A percentile compares a stretch with the other conserved stretches of the same genome.
These are phyloP conservation scores for Amphipyra tragopoginis DNA, from an alignment of 2,888 invertebrate genomes.

Conservation along the genomic window DNA sequence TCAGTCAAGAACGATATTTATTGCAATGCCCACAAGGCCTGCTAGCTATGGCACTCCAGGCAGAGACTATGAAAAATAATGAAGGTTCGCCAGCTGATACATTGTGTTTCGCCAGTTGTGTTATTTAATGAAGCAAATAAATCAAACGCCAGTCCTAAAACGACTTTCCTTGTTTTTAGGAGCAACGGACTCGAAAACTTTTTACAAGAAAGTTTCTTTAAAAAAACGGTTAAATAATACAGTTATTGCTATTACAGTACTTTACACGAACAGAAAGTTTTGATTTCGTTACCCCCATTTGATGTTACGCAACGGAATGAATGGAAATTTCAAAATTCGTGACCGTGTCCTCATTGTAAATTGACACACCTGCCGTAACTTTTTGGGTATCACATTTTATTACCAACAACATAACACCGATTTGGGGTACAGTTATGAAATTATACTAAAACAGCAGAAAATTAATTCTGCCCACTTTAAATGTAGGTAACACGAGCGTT, in stretches of 20 bases:
- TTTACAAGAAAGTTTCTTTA: not conserved
- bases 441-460: conserved; percentile 56
- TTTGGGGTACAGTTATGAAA: conserved; percentile 36
- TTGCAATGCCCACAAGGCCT: not conserved
- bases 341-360: conserved; percentile 10
- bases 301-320: conserved; percentile 5
- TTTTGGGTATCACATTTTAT: conserved; percentile 31
- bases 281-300: conserved; percentile 1
- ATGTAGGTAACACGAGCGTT: conserved; percentile 49
- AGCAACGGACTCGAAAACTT: conserved; percentile 1
- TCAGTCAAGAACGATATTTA: conserved; percentile 18
- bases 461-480: conserved; percentile 47
- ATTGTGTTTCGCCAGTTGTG: not conserved
- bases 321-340: conserved; percentile 5
- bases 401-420: conserved; percentile 31
- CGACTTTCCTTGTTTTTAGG: conserved; percentile 5
- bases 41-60: not conserved
- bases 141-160: conserved; percentile 12
- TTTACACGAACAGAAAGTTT: not conserved
- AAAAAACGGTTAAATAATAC: not conserved
- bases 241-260: not conserved
- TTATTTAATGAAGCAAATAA: conserved; percentile 16
- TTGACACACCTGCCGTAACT: conserved; percentile 18
- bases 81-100: not conserved
- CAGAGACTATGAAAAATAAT: not conserved